Base-by-base conservation (phyloP, 2,888 invertebrate genomes). In the Trisateles emortualis region DNA sequence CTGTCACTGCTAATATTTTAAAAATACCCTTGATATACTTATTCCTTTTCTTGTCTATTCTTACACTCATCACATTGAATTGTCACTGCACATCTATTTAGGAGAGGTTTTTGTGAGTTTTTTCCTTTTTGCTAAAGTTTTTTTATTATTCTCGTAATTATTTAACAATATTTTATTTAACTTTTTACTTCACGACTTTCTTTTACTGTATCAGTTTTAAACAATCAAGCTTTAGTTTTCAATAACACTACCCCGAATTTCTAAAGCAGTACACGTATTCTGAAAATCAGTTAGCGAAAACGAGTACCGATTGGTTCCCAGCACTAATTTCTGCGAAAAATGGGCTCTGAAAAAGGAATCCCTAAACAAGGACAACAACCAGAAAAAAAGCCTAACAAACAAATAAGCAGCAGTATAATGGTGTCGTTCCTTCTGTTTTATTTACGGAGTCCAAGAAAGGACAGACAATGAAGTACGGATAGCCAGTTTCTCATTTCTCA, bases 371-470 rank as follows among this genome's bases (percentile, higher is more conserved):
- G 16, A 14, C 6, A 17, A 50, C 33, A 14, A 22, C 30, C 19
- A n/a, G 19, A 32, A 44, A 43, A 32, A 44, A 14, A 13, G 16
- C n/a, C 32, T 39, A 39, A 26, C 30, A 52, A 42, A 47, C 41
- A 47, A 46, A 52, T 47, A 42, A 47, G 38, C 42, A 39, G 13
- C 4, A 13, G 33, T 24, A 46, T 47, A 47, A 52, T 62, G 54
- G 46, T 49, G 26, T 51, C 48, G 43, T 52, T 58, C 42, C n/a
- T 9, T 41, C 52, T 39, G 17, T 53, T 46, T 66, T 69, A 69
- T 68, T 54, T 56, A 59, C 36, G 16, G 24, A 35, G 26, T 24
- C 39, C 39, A 26, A 53, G 59, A 59, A 61, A 56, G 53, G 60
- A 48, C 53, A 46, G 44, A 64, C 59, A 59, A 68, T 64, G 56